phyloP scores from a whole-genome alignment of 35 echinoderm and acorn worm genomes.

The Ophioderma brevispina region DNA sequence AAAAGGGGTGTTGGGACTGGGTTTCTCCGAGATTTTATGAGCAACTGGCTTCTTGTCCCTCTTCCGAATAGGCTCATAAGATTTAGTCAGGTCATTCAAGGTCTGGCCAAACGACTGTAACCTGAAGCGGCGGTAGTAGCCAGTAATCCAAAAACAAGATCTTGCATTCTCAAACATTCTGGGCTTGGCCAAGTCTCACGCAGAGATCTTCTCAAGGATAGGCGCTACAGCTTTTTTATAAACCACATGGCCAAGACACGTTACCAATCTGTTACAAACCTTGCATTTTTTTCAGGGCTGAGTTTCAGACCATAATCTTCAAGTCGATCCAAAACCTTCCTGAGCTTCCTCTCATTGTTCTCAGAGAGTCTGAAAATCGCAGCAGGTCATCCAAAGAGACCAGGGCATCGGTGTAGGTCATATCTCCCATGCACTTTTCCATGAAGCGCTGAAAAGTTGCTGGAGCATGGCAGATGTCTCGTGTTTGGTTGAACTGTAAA shows the following conservation, averaged over 20 bases:
- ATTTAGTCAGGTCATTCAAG: background rate
- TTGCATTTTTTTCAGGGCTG: slow-evolving; percentile 50
- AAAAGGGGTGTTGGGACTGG: background rate
- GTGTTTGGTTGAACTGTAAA: slow-evolving; percentile 62
- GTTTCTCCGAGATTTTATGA: background rate
- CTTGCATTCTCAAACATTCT: slow-evolving; percentile 49
- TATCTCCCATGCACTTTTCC: slow-evolving; percentile 63
- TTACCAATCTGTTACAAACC: slow-evolving; percentile 42
- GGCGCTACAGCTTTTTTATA: slow-evolving; percentile 44
- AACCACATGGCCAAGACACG: slow-evolving; percentile 79
- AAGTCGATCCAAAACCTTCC: slow-evolving; percentile 28
- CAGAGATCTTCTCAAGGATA: slow-evolving; percentile 55
- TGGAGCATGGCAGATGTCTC: slow-evolving; percentile 62
- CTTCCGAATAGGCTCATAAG: background rate
- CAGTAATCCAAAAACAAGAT: slow-evolving; percentile 62
- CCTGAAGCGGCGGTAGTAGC: slow-evolving; percentile 72
- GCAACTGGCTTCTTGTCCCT: background rate
- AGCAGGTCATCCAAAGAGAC: slow-evolving; percentile 70
- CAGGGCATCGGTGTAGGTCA: slow-evolving; percentile 32
- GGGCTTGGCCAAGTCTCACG: slow-evolving; percentile 66
- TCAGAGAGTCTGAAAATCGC: slow-evolving; percentile 51
- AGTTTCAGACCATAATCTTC: slow-evolving; percentile 55
- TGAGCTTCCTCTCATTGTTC: slow-evolving; percentile 35
- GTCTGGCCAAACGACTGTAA: slow-evolving; percentile 53
- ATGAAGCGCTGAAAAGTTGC: slow-evolving; percentile 71